These are phyloP conservation scores for Scaptomyza tumidula DNA, from an alignment of 2,888 invertebrate species.

Conservation along the genomic window DNA sequence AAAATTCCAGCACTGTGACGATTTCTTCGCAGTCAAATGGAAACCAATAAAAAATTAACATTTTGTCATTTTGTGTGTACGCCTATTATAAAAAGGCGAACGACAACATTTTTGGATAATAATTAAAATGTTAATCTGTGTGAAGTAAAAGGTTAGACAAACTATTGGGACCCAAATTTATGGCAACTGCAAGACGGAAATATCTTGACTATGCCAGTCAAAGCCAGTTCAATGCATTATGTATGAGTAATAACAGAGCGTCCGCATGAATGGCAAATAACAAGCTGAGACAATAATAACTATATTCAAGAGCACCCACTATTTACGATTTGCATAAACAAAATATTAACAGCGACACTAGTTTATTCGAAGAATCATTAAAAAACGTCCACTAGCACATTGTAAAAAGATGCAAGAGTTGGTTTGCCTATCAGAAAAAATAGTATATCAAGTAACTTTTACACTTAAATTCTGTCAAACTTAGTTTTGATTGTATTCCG, in stretches of 20 bases:
- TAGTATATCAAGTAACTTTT: too few relatives aligned
- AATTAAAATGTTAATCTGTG: conserved; percentile 79
- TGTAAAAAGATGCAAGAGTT: conserved; percentile 2
- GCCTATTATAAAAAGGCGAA: conserved; percentile 30
- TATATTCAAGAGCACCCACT: conserved; percentile 79
- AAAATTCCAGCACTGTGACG: conserved; percentile 62
- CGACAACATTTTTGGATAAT: conserved; percentile 68
- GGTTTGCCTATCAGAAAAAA: not conserved
- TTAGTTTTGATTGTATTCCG: not conserved
- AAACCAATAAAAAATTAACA: conserved; percentile 65
- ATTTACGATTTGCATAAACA: conserved; percentile 67
- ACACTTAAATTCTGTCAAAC: too few relatives aligned
- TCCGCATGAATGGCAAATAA: conserved; percentile 54
- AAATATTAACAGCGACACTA: conserved; percentile 28
- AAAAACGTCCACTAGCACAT: conserved; percentile 28
- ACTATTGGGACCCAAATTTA: conserved; percentile 77
- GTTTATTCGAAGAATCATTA: conserved; percentile 51
- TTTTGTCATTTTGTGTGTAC: conserved; percentile 40
- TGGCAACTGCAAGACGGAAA: conserved; percentile 77
- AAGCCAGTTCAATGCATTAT: conserved; percentile 61
- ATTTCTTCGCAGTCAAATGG: conserved; percentile 51
- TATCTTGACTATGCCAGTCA: conserved; percentile 43
- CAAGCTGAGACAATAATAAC: conserved; percentile 50
- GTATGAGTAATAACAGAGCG: conserved; percentile 73
- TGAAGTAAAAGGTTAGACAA: conserved; percentile 81